phyloP scores from a whole-genome alignment of 2,113 vertebrate species.

The Zingel zingel region DNA sequence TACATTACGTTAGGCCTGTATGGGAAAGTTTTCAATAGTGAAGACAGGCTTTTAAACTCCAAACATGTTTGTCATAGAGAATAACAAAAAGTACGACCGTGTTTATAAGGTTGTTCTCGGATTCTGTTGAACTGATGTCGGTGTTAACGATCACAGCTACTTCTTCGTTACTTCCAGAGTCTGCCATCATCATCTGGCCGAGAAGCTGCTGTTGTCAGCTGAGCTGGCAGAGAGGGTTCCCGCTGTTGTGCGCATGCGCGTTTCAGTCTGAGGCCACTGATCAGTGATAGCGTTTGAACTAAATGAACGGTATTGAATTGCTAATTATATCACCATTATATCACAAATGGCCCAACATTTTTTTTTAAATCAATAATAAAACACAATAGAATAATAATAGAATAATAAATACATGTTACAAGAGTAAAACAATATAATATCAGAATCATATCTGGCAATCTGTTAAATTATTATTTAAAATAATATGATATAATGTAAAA shows the following conservation, averaged over 20 bases:
- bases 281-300: no score
- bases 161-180: slow-evolving; percentile 69
- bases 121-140: slow-evolving; percentile 75
- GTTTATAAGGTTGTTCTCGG: slow-evolving; percentile 79
- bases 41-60: background rate
- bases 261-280: background rate
- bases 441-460: background rate
- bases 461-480: no score
- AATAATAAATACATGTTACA: background rate
- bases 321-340: background rate
- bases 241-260: slow-evolving; percentile 64
- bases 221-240: slow-evolving; percentile 50
- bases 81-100: slow-evolving; percentile 63
- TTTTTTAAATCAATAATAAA: background rate
- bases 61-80: background rate
- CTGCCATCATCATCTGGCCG: slow-evolving; percentile 71
- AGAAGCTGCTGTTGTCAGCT: slow-evolving; percentile 66
- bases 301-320: background rate
- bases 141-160: slow-evolving; percentile 80
- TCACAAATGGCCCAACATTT: background rate
- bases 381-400: background rate
- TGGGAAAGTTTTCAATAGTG: slow-evolving; percentile 10
- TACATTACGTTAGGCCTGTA: slow-evolving; percentile 28
- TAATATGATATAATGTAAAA: background rate
- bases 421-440: background rate